Evolutionary conservation across 2,888 invertebrate species (phyloP), one percentile per base, ranked within the genome.

Genomic region (Enchytraeus crypticus): DNA sequence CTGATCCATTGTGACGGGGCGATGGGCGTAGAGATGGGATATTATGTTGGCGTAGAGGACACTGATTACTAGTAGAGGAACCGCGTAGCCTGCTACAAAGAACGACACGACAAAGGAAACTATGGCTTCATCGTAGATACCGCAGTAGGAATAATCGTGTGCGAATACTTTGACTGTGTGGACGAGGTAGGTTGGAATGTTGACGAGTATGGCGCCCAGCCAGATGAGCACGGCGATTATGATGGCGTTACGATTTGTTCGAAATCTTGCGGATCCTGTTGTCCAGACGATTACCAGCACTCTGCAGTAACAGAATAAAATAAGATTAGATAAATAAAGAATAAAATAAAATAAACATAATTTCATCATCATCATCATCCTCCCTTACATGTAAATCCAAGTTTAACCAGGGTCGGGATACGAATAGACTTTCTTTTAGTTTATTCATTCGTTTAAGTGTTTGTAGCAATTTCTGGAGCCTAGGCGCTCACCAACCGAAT

Each of bases 81-180:
- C 84, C 69, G 90, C 86, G 81, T 92, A 95, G 55, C 91, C 90
- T 62, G 89, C 88, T 65, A 88, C 81, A 77, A 92, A 89, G 82
- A 93, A 76, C 26, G 65, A 67, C 14, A 66, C 66, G 57, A 70
- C 71, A 46, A 75, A 71, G 11, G 45, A 45, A 2, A 47, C 54
- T 5, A 64, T 64, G 5, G 46, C 54, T 4, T 27, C 5, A 26
- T 64, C 61, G 11, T 53, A 51, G 3, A 64, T 54, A n/a, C 56
- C 66, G 51, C 66, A 66, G 60, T 66, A 66, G 23, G 51, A 54
- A 58, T 64, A 66, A 11, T 29, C 34, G 21, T 30, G 27, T 14
- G 47, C 45, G 45, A 38, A 29, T 3, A 71, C 69, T 5, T 67
- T 71, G 59, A 73, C 69, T 66, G 79, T 78, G 14, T 72, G 69